Percentiles rank a stretch among this genome's conserved stretches.
These are phyloP conservation scores for Tromatobia lineatoria DNA, from an alignment of 2,888 invertebrate species.

Conservation along the genomic window DNA sequence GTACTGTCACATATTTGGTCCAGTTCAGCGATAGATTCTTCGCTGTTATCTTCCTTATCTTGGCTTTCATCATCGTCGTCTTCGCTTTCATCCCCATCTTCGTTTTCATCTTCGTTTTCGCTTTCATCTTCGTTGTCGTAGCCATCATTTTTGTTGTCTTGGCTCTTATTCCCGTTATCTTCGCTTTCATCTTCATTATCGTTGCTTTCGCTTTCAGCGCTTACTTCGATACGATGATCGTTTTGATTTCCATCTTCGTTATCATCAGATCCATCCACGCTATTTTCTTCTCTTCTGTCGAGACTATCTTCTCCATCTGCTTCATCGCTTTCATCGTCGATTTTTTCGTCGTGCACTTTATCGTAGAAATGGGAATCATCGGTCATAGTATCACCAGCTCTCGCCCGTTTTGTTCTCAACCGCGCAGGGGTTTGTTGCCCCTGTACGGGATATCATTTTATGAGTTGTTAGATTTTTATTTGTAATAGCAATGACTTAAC, in stretches of 20 bases:
- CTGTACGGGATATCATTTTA: neutral
- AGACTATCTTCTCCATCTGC: neutral
- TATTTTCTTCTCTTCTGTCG: neutral
- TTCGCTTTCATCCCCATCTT: too few relatives aligned
- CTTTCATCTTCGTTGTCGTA: neutral
- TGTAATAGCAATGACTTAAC: neutral
- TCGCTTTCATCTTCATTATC: neutral
- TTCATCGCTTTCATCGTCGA: neutral
- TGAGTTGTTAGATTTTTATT: neutral
- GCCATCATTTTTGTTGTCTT: neutral
- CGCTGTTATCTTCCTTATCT: too few relatives aligned
- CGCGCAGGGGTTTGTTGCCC: neutral
- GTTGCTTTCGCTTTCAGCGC: neutral
- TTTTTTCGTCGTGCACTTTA: neutral
- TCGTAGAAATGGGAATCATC: neutral
- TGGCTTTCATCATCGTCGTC: too few relatives aligned
- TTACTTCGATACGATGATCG: neutral
- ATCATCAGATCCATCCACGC: neutral
- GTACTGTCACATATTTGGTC: too few relatives aligned
- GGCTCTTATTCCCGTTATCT: neutral
- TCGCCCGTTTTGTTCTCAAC: neutral
- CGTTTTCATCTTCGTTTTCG: too few relatives aligned
- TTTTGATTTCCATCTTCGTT: conserved; percentile 6
- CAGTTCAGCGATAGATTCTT: too few relatives aligned
- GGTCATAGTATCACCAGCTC: neutral